phyloP scores from a whole-genome alignment of 1,140 invertebrate species.

The Himalopsyche phryganea region DNA sequence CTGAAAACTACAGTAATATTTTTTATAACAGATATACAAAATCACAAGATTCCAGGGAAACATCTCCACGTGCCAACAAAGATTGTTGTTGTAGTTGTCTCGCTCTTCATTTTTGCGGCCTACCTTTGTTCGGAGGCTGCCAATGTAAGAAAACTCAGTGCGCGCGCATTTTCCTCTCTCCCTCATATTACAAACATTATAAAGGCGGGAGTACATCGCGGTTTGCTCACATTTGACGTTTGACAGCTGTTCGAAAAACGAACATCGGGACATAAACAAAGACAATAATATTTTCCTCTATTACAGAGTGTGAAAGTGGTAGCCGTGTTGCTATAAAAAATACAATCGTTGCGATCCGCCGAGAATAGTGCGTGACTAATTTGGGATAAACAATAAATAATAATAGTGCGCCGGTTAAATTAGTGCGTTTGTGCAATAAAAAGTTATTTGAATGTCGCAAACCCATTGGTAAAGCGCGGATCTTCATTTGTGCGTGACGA shows the following conservation, averaged over 20 bases:
- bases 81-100: conserved; percentile 15
- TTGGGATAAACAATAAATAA: neutral
- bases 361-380: conserved; percentile 18
- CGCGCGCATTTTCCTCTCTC: conserved; percentile 18
- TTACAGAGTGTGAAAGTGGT: conserved; percentile 6
- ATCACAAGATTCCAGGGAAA: too few species aligned
- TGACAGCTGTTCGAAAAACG: conserved; percentile 32
- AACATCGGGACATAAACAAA: conserved; percentile 2
- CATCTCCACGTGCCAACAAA: conserved; percentile 12
- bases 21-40: too few species aligned
- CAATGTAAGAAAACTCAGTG: conserved; percentile 2
- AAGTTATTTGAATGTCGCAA: conserved; percentile 7
- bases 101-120: neutral
- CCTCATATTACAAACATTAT: conserved; percentile 13
- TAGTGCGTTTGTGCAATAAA: conserved; percentile 9
- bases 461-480: neutral
- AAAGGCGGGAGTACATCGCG: conserved; percentile 10
- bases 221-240: conserved; percentile 31
- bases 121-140: conserved; percentile 10
- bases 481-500: conserved; percentile 18
- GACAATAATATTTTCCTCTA: too few species aligned
- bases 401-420: conserved; percentile 2
- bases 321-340: neutral
- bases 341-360: conserved; percentile 1
- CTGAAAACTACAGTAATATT: too few species aligned